These are phyloP conservation scores for Euglossa dilemma DNA, from an alignment of 1,140 invertebrate genomes.

Conservation along the genomic window DNA sequence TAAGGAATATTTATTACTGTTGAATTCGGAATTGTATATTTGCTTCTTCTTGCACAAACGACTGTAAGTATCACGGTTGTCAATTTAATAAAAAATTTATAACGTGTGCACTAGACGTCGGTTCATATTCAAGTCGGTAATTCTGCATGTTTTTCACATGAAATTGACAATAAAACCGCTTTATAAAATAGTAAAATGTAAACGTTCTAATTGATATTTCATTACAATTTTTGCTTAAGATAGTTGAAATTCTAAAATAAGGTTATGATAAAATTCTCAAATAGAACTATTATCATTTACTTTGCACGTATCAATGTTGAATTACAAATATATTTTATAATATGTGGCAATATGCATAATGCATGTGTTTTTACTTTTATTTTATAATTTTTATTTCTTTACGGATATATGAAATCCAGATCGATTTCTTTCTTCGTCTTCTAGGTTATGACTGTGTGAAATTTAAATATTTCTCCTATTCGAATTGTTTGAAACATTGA, in stretches of 20 bases:
- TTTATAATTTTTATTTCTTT: neutral
- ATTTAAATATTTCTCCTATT: conserved; percentile 23
- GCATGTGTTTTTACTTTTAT: neutral
- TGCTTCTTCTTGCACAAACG: neutral
- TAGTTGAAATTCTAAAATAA: conserved; percentile 21
- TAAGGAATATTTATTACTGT: neutral
- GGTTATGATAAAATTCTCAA: conserved; percentile 44
- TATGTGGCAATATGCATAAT: neutral
- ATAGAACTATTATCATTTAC: neutral
- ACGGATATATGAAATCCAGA: neutral
- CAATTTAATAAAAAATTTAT: conserved; percentile 48
- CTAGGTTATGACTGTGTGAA: conserved; percentile 56
- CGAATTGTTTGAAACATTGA: neutral
- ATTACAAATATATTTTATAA: conserved; percentile 13
- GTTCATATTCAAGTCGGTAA: conserved; percentile 35
- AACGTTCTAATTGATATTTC: conserved; percentile 8
- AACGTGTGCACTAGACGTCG: conserved; percentile 41
- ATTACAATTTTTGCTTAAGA: neutral
- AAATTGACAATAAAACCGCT: conserved; percentile 26
- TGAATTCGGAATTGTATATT: neutral
- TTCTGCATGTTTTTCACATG: conserved; percentile 31
- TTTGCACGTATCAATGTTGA: conserved; percentile 16
- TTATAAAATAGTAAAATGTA: neutral
- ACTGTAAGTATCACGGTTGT: conserved; percentile 59
- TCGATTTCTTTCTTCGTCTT: conserved; percentile 43